Conservation (phyloP, 2,888 invertebrate genomes). For the Orgyia antiqua region DNA sequence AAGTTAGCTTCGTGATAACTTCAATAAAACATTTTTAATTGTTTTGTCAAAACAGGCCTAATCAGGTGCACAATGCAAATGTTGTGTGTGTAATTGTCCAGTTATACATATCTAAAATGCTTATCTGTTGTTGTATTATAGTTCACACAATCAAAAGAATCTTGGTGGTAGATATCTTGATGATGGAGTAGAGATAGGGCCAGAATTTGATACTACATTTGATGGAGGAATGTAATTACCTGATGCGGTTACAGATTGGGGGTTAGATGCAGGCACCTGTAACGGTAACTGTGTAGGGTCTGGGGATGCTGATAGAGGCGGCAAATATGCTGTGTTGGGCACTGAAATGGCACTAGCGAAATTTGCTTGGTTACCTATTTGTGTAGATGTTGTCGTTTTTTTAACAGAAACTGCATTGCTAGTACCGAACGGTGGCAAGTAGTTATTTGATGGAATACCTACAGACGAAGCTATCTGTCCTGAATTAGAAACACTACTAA, state of each 20-base stretch:
- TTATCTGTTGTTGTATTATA: too few relatives aligned
- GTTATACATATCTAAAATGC: too few relatives aligned
- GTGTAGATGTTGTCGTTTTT: slow-evolving; percentile 8
- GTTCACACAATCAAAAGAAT: slow-evolving; percentile 31
- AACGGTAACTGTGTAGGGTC: slow-evolving; percentile 20
- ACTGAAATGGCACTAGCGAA: slow-evolving; percentile 17
- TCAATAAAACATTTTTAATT: too few relatives aligned
- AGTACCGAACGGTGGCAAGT: slow-evolving; percentile 30
- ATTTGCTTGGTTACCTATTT: slow-evolving; percentile 13
- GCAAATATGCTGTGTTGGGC: slow-evolving; percentile 30
- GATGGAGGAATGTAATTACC: slow-evolving; percentile 41
- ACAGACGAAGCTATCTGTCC: slow-evolving; percentile 4
- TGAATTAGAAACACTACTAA: slow-evolving; percentile 18
- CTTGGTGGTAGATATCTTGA: slow-evolving; percentile 57
- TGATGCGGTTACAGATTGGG: slow-evolving; percentile 19
- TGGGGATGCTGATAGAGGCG: slow-evolving; percentile 20
- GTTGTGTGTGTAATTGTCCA: too few relatives aligned
- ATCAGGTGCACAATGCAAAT: too few relatives aligned
- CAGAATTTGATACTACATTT: slow-evolving; percentile 14
- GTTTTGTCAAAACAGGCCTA: too few relatives aligned
- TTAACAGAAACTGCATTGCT: slow-evolving; percentile 9
- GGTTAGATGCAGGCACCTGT: slow-evolving; percentile 11
- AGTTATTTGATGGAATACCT: slow-evolving; percentile 26
- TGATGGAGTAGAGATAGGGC: slow-evolving; percentile 41
- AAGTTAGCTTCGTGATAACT: too few relatives aligned